Percentiles rank a stretch among this genome's conserved stretches.
phyloP scores from a whole-genome alignment of 37 sponge, comb jelly and placozoan genomes.

The Haliclona indistincta region DNA sequence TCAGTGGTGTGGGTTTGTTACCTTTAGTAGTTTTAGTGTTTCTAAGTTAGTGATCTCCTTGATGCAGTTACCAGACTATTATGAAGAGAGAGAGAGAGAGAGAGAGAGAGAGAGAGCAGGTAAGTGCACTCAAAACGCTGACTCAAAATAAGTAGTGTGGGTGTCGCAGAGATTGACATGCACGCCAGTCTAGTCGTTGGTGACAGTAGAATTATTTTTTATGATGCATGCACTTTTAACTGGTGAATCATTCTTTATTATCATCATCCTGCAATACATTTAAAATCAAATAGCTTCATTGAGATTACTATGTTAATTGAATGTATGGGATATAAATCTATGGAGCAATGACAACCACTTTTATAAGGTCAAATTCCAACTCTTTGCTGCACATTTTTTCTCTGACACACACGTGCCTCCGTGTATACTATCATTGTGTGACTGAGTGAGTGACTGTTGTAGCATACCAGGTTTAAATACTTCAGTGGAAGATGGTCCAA shows the following conservation, averaged over 20 bases:
- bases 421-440: too few species aligned
- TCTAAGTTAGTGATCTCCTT: slow-evolving; percentile 47
- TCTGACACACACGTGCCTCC: too few species aligned
- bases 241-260: too few species aligned
- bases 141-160: not conserved
- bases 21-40: slow-evolving; percentile 59
- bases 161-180: not conserved
- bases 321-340: too few species aligned
- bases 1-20: slow-evolving; percentile 5
- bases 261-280: not conserved
- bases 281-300: not conserved
- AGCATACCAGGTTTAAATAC: slow-evolving; percentile 56
- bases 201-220: too few species aligned
- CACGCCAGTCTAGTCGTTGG: not conserved
- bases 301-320: too few species aligned
- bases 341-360: too few species aligned
- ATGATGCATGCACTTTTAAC: too few species aligned
- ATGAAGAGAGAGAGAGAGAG: not conserved
- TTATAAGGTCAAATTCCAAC: too few species aligned
- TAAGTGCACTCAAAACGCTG: not conserved
- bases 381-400: too few species aligned
- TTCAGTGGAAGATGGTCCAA: slow-evolving; percentile 49
- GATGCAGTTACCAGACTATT: slow-evolving; percentile 65
- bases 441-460: too few species aligned
- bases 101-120: not conserved